Base-by-base conservation (phyloP, 2,888 invertebrate species). In the Pheosia tremula region DNA sequence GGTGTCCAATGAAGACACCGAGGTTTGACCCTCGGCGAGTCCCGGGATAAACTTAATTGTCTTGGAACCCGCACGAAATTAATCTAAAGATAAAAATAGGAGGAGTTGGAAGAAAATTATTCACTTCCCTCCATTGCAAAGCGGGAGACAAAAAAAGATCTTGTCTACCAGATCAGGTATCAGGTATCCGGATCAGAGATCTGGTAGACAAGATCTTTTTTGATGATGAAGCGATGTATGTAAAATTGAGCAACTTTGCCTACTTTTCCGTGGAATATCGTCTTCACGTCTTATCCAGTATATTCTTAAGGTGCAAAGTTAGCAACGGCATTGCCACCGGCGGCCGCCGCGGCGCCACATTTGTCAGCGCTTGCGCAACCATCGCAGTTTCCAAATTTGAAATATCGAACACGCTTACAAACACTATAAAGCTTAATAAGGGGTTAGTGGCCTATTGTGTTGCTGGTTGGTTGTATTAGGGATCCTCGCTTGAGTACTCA, bases 381-480 rank as follows among this genome's bases (percentile, higher is more conserved):
- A 60, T 59, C 58, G 57, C 59, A 73, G 80, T 87, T 89, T 82
- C 90, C 88, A 88, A 89, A 90, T 90, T 86, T 86, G 88, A 88
- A 85, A 82, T 84, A 90, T 88, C 84, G 82, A 85, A 87, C 86
- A 78, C 60, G 80, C 82, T 83, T 83, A 76, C 71, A 71, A 82
- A 79, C 79, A 81, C 78, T 82, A 83, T 82, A 84, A 81, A 75
- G 72, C 85, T 83, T 80, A 79, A 83, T 86, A 83, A 66, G 85
- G 85, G 61, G 59, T 59, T 68, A 63, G 59, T 57, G 59, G 52
- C 43, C 75, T 71, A 78, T 82, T 82, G 82, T 81, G 63, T 74
- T 60, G 43, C n/a, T 38, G 10, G 13, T n/a, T 41, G 37, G 37
- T 55, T 4, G 13, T 38, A 8, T 65, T 68, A 55, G 69, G 58